Percentiles rank a stretch among this genome's conserved stretches.
Evolutionary conservation across 2,888 invertebrate genomes (phyloP).

Genomic region (Sinhomidia bicolor): DNA sequence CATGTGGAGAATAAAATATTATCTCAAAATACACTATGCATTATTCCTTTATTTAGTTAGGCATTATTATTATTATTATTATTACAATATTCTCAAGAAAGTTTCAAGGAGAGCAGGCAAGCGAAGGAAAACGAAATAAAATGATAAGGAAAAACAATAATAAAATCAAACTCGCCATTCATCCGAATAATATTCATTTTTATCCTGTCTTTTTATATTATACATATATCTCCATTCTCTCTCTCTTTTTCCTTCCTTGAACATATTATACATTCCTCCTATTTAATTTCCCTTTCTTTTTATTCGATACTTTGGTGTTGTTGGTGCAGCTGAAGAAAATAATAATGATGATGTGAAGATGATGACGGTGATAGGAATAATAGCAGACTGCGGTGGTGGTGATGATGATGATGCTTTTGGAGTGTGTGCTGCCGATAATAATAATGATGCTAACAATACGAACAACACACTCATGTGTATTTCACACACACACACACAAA

Average conservation of each 20-base stretch:
- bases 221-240: background rate
- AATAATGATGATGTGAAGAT: background rate
- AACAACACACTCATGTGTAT: background rate
- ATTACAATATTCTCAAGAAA: background rate
- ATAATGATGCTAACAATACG: background rate
- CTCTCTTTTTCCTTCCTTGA: background rate
- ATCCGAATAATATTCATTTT: background rate
- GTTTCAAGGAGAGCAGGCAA: no score
- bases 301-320: background rate
- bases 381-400: background rate
- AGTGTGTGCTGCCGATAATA: constrained; percentile 22
- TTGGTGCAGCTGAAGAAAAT: background rate
- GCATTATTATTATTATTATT: no score
- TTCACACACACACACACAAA: background rate
- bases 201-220: background rate
- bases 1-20: background rate
- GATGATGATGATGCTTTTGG: background rate
- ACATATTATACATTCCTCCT: background rate
- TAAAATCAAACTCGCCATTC: constrained; percentile 3
- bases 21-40: no score
- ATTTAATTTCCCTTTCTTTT: constrained; percentile 13
- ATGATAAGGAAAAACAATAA: constrained; percentile 5
- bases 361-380: background rate
- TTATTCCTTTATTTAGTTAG: no score
- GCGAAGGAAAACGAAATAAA: background rate